Evolutionary conservation across 2,888 invertebrate species (phyloP), one percentile per base, ranked within the genome.

Genomic region (Dasysyrphus albostriatus): DNA sequence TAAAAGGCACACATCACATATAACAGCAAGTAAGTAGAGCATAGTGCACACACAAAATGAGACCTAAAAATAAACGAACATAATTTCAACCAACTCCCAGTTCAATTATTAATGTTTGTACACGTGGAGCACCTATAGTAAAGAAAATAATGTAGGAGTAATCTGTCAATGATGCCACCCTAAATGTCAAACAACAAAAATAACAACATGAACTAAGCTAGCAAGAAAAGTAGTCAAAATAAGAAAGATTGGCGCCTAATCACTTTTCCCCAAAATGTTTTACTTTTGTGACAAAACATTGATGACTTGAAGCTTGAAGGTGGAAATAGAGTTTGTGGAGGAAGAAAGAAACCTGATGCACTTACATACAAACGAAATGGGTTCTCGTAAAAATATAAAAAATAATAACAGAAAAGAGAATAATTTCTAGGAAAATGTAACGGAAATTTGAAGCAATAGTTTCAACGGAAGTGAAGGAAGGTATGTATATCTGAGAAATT

Each of bases 171-270:
- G 59, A 47, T 67, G 83, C 51, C 73, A 76, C 77, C 78, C 78
- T 51, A 73, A 59, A 72, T 80, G 76, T 84, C 72, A 79, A 83
- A 63, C 56, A 74, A 8, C 24, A 74, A 70, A 12, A 69, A 74
- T 56, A 63, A 72, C 3, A 69, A 70, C 51, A 54, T 51, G 44
- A 58, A 65, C 42, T 56, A 47, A 73, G 16, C 10, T 16, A 49
- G 49, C 44, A 47, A 37, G 16, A 61, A 74, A 61, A 56, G 47
- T 75, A 39, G 16, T 47, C n/a, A 32, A 65, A 32, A 19, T 44
- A 9, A 16, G 47, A 16, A 16, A 56, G 42, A 75, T 74, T 83
- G 83, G 83, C 83, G 83, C 83, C 83, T 79, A 83, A 79, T 79
- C 79, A 83, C 75, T 78, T 83, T 78, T 24, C 24, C 24, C 29